Evolutionary conservation across 2,888 invertebrate genomes (phyloP).

Genomic region (Drosophila anomelani): DNA sequence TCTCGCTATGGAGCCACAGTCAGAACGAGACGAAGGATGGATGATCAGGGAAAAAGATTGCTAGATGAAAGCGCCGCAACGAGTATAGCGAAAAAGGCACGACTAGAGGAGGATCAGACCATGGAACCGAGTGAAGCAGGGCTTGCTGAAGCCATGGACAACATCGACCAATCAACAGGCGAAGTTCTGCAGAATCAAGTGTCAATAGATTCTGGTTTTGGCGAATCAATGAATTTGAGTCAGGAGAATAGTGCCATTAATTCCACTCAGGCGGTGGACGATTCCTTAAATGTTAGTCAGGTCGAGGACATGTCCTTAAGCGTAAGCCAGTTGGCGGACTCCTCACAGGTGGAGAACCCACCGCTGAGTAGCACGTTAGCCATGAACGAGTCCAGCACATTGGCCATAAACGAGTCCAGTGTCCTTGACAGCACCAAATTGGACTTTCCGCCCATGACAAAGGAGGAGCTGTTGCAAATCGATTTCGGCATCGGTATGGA

Average conservation of each 20-base stretch:
- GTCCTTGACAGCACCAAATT: constrained; percentile 50
- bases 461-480: constrained; percentile 29
- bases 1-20: constrained; percentile 52
- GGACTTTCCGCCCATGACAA: constrained; percentile 12
- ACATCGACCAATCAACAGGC: neutral
- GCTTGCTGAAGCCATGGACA: neutral
- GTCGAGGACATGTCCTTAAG: neutral
- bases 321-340: constrained; percentile 3
- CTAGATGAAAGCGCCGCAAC: neutral
- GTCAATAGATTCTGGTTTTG: constrained; percentile 36
- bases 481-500: constrained; percentile 64
- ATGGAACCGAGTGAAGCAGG: neutral
- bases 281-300: neutral
- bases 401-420: constrained; percentile 43
- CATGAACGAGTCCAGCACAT: constrained; percentile 52
- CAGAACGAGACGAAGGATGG: neutral
- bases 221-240: constrained; percentile 16
- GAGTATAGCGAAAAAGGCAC: constrained; percentile 2
- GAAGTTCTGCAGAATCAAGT: constrained; percentile 16
- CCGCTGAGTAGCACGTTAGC: constrained; percentile 46
- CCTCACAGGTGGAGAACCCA: constrained; percentile 9
- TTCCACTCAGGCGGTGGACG: constrained; percentile 3
- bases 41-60: constrained; percentile 23
- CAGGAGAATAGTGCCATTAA: constrained; percentile 7
- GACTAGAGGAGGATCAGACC: constrained; percentile 12